A percentile compares a stretch with the other conserved stretches of the same genome.
phyloP scores from a whole-genome alignment of 1,140 invertebrate species.

The Rhyzopertha dominica region DNA sequence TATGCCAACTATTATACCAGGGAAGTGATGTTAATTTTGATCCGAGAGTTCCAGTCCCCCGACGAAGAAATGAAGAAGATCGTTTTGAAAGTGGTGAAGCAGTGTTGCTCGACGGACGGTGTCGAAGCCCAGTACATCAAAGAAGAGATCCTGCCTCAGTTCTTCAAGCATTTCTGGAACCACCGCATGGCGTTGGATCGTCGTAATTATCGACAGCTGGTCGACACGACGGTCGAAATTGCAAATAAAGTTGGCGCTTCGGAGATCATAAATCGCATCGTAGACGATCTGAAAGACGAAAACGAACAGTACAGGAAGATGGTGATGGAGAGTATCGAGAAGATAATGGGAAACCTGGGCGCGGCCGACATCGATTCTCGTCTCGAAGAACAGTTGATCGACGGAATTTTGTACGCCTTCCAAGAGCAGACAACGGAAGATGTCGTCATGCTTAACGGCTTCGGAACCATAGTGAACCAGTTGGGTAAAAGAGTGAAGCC shows the following conservation, averaged over 20 bases:
- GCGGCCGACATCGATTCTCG: conserved; percentile 97
- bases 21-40: conserved; percentile 99
- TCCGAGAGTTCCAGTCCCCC: conserved; percentile 98
- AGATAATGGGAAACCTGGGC: conserved; percentile 96
- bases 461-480: conserved; percentile 98
- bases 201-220: conserved; percentile 94
- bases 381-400: conserved; percentile 97
- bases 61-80: conserved; percentile 99
- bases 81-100: conserved; percentile 99
- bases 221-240: conserved; percentile 99
- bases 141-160: conserved; percentile 97
- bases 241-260: conserved; percentile 98
- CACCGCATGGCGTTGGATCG: conserved; percentile 98
- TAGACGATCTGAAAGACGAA: conserved; percentile 99
- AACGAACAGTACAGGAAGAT: conserved; percentile 99
- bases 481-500: conserved; percentile 96
- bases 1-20: conserved; percentile 99
- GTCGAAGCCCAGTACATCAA: conserved; percentile 99
- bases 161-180: conserved; percentile 99
- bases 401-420: conserved; percentile 98
- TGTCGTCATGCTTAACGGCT: conserved; percentile 99
- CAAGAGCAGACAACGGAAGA: conserved; percentile 99
- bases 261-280: conserved; percentile 97
- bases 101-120: conserved; percentile 99
- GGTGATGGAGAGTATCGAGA: conserved; percentile 99